These are phyloP conservation scores for Panurus biarmicus DNA, from an alignment of 2,113 vertebrate species.

Conservation along the genomic window DNA sequence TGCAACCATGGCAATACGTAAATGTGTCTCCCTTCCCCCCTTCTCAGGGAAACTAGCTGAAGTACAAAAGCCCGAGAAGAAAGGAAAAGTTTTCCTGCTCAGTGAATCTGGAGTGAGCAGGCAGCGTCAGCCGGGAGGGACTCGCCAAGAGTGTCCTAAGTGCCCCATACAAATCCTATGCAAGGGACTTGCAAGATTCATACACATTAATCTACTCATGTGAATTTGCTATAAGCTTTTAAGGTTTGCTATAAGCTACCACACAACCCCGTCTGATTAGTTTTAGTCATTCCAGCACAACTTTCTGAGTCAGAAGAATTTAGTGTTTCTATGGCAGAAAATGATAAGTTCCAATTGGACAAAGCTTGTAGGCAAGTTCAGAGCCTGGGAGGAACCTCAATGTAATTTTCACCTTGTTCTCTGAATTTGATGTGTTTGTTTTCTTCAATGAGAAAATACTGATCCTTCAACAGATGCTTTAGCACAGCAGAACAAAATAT, in stretches of 20 bases:
- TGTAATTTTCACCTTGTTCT: not conserved
- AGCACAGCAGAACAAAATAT: not conserved
- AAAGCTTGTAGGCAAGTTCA: not conserved
- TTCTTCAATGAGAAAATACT: not conserved
- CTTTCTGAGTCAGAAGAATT: not conserved
- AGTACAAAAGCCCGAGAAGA: not conserved
- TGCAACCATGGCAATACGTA: not conserved
- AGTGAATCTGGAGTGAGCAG: not conserved
- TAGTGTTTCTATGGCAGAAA: not conserved
- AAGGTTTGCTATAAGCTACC: not conserved
- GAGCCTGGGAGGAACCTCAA: not conserved
- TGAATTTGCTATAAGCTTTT: not conserved
- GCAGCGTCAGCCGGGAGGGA: not conserved
- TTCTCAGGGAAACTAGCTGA: not conserved
- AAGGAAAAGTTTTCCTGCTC: not conserved
- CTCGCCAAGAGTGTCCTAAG: accelerated
- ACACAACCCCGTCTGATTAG: not conserved
- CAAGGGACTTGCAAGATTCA: not conserved
- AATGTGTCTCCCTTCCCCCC: not conserved
- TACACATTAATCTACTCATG: not conserved
- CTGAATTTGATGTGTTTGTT: not conserved
- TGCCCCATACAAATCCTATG: not conserved
- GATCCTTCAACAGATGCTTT: not conserved
- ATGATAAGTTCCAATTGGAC: not conserved
- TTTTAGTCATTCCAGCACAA: not conserved